phyloP scores from a whole-genome alignment of 2,797 vertebrate species.

The Rhinichthys osculus region DNA sequence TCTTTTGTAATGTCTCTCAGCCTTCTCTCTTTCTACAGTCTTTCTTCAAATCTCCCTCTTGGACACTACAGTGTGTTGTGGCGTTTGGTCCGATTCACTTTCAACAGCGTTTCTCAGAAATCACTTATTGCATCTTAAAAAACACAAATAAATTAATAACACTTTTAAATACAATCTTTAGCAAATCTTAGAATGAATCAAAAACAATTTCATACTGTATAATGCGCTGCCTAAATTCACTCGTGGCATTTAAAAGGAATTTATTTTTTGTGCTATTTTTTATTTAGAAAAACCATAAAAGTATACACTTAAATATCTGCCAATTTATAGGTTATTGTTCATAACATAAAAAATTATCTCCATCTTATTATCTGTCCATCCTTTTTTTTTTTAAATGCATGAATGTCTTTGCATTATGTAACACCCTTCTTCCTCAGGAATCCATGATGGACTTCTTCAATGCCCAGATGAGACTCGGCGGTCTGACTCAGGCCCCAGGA shows the following conservation, averaged over 20 bases:
- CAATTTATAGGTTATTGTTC: not conserved
- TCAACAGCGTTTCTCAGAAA: not conserved
- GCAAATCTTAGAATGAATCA: not conserved
- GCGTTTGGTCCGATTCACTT: not conserved
- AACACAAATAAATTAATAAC: not conserved
- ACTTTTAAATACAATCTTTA: not conserved
- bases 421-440: slow-evolving; percentile 75
- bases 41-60: not conserved
- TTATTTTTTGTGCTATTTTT: not conserved
- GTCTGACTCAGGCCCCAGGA: slow-evolving; percentile 91
- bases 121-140: not conserved
- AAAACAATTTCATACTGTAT: no score
- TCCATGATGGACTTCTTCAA: slow-evolving; percentile 98
- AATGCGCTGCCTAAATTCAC: not conserved
- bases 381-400: not conserved
- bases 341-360: not conserved
- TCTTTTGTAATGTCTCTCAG: not conserved
- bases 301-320: not conserved
- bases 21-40: not conserved
- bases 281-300: not conserved
- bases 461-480: slow-evolving; percentile 92
- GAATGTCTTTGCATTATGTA: not conserved
- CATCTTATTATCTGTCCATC: not conserved
- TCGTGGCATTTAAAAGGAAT: not conserved
- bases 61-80: not conserved